phyloP scores from a whole-genome alignment of 2,113 vertebrate genomes.

The Grammomys surdaster region DNA sequence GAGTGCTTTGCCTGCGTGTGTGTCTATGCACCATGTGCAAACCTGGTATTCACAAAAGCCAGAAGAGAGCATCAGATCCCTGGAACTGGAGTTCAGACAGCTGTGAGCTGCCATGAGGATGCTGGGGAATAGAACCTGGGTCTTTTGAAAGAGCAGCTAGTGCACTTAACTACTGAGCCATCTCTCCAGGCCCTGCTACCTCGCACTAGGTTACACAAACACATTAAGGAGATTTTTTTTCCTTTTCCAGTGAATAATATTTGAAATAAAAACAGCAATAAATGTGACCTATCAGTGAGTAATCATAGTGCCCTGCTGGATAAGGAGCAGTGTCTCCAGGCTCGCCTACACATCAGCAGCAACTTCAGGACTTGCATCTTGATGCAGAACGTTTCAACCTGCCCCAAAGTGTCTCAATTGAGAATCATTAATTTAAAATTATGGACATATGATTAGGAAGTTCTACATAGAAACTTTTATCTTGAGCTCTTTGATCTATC shows the following conservation, averaged over 20 bases:
- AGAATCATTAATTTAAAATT: slow-evolving; percentile 71
- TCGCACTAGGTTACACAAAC: not conserved
- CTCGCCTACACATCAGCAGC: not conserved
- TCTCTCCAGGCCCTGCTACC: not conserved
- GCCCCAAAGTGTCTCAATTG: slow-evolving; percentile 22
- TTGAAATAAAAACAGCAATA: slow-evolving; percentile 31
- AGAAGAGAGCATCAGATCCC: too few species aligned
- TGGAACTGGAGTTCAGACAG: too few species aligned
- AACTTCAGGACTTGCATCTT: not conserved
- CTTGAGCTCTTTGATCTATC: slow-evolving; percentile 69
- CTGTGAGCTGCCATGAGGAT: too few species aligned
- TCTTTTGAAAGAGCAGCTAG: not conserved
- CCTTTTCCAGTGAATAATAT: not conserved
- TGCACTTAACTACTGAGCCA: not conserved
- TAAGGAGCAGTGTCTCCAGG: not conserved
- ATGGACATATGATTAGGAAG: slow-evolving; percentile 54
- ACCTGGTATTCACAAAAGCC: too few species aligned
- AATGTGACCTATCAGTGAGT: not conserved
- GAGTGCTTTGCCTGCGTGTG: too few species aligned
- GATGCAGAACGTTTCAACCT: not conserved
- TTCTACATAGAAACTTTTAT: slow-evolving; percentile 59
- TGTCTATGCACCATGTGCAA: not conserved
- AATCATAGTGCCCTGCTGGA: not conserved
- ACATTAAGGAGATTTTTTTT: not conserved
- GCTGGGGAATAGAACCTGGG: not conserved